These are phyloP conservation scores for Sturnus vulgaris DNA, from an alignment of 2,113 vertebrate species.

Conservation along the genomic window DNA sequence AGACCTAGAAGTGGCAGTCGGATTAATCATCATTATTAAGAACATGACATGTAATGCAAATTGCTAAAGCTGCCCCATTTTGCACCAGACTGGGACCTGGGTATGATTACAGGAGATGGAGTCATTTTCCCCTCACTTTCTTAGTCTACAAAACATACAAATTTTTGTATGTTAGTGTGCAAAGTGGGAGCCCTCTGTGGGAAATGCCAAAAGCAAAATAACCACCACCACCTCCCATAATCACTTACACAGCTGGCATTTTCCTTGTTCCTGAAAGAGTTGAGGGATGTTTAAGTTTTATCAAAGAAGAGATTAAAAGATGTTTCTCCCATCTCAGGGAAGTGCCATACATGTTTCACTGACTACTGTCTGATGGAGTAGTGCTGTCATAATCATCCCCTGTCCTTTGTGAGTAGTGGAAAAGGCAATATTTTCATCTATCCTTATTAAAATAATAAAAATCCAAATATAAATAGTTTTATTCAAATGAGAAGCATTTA, in stretches of 20 bases:
- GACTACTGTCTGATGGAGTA: background rate
- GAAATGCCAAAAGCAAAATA: background rate
- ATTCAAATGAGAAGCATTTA: background rate
- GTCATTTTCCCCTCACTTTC: background rate
- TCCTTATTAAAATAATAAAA: background rate
- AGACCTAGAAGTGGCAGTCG: background rate
- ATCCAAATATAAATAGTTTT: background rate
- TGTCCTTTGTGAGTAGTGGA: background rate
- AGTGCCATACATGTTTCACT: background rate
- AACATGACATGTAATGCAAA: background rate
- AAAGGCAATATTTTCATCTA: background rate
- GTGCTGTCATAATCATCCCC: background rate
- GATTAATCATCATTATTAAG: background rate
- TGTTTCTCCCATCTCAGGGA: background rate
- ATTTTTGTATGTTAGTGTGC: too few relatives aligned
- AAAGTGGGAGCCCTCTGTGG: background rate
- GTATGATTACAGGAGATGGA: background rate
- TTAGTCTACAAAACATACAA: background rate
- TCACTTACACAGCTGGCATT: background rate
- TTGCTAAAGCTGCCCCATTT: background rate
- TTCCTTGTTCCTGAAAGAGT: background rate
- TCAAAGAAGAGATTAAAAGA: background rate
- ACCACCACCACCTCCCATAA: background rate
- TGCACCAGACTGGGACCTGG: too few relatives aligned
- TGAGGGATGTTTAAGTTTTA: background rate